These are phyloP conservation scores for Luscinia megarhynchos DNA, from an alignment of 2,797 vertebrate species.

Conservation along the genomic window DNA sequence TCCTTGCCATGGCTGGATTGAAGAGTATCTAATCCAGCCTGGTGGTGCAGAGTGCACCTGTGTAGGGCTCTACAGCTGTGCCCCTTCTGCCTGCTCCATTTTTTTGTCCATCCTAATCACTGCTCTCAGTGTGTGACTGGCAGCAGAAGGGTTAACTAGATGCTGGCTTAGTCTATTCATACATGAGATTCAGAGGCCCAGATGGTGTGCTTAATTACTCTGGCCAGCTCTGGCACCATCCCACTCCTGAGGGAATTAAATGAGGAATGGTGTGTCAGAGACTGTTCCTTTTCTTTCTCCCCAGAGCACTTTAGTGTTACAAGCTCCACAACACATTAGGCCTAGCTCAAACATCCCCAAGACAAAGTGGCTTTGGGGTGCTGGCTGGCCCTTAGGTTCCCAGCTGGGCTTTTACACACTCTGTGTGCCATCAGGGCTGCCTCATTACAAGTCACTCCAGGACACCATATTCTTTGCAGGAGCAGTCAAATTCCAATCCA, in stretches of 20 bases:
- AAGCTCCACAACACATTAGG: neutral
- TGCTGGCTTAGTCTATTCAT: neutral
- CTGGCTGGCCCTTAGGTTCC: neutral
- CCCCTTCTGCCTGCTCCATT: neutral
- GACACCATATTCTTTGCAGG: neutral
- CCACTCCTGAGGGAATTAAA: slow-evolving; percentile 37
- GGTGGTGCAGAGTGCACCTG: fast-evolving
- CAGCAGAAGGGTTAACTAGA: slow-evolving; percentile 44
- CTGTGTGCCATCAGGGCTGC: fast-evolving
- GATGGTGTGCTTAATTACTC: slow-evolving; percentile 59
- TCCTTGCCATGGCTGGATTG: neutral
- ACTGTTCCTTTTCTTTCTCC: neutral
- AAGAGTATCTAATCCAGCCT: neutral
- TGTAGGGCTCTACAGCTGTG: neutral
- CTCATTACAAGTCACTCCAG: neutral
- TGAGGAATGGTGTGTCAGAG: slow-evolving; percentile 57
- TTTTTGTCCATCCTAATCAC: neutral
- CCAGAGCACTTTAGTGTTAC: neutral
- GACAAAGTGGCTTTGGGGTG: neutral
- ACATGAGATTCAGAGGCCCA: slow-evolving; percentile 3
- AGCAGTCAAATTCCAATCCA: neutral
- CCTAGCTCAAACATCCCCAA: neutral
- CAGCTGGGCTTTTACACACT: neutral
- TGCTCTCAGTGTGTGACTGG: neutral
- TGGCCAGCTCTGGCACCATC: slow-evolving; percentile 21